Conservation (phyloP, 1,140 invertebrate genomes). For the Drosophila kohkoa region DNA sequence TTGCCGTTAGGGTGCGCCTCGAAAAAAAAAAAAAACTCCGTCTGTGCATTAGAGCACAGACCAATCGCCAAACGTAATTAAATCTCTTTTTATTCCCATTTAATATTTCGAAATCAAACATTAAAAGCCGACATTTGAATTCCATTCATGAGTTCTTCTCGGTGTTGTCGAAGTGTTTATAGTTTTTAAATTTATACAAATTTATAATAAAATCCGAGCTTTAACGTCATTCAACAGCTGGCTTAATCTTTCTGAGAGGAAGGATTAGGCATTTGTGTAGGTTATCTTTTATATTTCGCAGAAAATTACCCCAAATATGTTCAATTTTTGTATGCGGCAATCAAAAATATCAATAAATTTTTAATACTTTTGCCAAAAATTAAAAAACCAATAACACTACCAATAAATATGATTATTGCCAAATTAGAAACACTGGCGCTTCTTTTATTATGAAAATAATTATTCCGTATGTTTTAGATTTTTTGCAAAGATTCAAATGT, state of each 20-base stretch:
- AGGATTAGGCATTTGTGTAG: slow-evolving; percentile 14
- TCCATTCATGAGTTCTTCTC: slow-evolving; percentile 42
- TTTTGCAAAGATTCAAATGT: too few relatives aligned
- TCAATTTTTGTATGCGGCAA: slow-evolving; percentile 3
- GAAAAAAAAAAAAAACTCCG: slow-evolving; percentile 19
- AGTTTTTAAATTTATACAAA: slow-evolving; percentile 22
- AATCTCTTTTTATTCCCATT: slow-evolving; percentile 30
- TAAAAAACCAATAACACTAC: not conserved
- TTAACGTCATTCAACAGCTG: not conserved
- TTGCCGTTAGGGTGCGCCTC: slow-evolving; percentile 42
- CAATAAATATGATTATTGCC: not conserved
- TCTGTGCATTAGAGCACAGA: slow-evolving; percentile 16
- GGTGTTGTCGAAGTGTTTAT: slow-evolving; percentile 34
- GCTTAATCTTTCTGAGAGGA: slow-evolving; percentile 1
- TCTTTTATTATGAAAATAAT: not conserved
- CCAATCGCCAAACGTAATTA: slow-evolving; percentile 31
- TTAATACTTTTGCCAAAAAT: not conserved
- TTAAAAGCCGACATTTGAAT: slow-evolving; percentile 40
- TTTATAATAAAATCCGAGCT: slow-evolving; percentile 4
- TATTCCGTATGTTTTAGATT: too few relatives aligned
- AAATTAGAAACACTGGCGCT: not conserved
- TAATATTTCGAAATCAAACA: slow-evolving; percentile 48
- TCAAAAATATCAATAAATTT: slow-evolving; percentile 2
- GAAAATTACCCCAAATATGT: not conserved
- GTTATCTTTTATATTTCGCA: slow-evolving; percentile 4